Conservation (phyloP, 1,140 invertebrate species). For the Aphelenchoides fujianensis region DNA sequence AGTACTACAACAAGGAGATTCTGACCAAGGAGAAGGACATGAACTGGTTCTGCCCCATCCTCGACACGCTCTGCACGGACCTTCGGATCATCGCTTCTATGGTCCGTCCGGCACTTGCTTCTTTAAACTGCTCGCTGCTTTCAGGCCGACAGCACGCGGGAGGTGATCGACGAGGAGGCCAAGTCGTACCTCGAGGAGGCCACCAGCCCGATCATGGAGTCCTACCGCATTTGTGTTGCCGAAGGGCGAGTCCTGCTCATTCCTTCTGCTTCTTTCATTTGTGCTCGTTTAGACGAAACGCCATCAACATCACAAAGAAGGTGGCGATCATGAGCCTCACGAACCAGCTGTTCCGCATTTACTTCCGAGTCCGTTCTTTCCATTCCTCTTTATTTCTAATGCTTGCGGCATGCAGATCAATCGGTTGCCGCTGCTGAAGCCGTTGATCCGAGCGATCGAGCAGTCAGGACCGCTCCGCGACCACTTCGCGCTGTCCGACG, state of each 20-base stretch:
- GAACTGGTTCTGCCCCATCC: constrained; percentile 87
- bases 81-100: constrained; percentile 74
- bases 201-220: constrained; percentile 55
- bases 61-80: constrained; percentile 84
- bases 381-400: constrained; percentile 12
- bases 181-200: constrained; percentile 46
- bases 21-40: constrained; percentile 80
- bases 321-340: constrained; percentile 91
- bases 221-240: constrained; percentile 87
- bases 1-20: constrained; percentile 73
- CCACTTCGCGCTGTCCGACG: constrained; percentile 77
- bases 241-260: constrained; percentile 75
- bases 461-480: constrained; percentile 79
- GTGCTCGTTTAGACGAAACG: constrained; percentile 68
- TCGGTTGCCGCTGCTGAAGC: constrained; percentile 91
- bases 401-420: constrained; percentile 67
- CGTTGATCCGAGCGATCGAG: constrained; percentile 90
- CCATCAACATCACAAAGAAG: constrained; percentile 84
- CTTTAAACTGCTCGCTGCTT: constrained; percentile 16
- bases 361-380: constrained; percentile 75
- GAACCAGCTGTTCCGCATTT: constrained; percentile 95
- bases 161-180: constrained; percentile 27
- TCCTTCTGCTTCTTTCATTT: constrained; percentile 22
- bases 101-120: constrained; percentile 32
- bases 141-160: constrained; percentile 38